Percentiles rank a stretch among this genome's conserved stretches.
phyloP scores from a whole-genome alignment of 2,888 invertebrate genomes.

The Thera obeliscata region DNA sequence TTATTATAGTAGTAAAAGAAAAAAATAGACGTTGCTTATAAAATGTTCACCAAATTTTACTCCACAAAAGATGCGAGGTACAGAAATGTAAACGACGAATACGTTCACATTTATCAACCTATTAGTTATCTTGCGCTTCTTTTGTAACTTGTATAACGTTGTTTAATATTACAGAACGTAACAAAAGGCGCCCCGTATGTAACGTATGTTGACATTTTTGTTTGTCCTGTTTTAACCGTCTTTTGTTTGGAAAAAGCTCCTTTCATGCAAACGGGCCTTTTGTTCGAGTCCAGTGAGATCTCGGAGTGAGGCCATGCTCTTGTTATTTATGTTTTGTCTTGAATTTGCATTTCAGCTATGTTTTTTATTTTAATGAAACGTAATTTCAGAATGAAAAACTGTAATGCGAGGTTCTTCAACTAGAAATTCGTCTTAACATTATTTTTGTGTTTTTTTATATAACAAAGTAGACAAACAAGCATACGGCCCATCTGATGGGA shows the following conservation, averaged over 20 bases:
- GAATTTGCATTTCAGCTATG: conserved; percentile 7
- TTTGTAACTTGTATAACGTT: conserved; percentile 34
- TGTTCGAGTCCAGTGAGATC: conserved; percentile 44
- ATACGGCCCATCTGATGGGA: too few species aligned
- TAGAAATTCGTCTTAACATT: background rate
- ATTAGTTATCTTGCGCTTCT: conserved; percentile 33
- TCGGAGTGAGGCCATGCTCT: conserved; percentile 11
- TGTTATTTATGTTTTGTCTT: conserved; percentile 20
- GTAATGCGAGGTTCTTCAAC: background rate
- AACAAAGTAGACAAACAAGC: too few species aligned
- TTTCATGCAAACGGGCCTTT: conserved; percentile 61
- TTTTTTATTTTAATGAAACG: background rate
- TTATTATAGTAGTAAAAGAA: too few species aligned
- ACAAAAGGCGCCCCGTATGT: conserved; percentile 49
- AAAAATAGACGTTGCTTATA: too few species aligned
- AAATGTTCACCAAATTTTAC: too few species aligned
- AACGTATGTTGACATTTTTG: conserved; percentile 73
- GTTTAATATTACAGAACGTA: conserved; percentile 40
- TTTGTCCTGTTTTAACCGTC: conserved; percentile 66
- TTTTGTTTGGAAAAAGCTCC: conserved; percentile 68
- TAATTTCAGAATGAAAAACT: background rate
- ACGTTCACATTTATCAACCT: conserved; percentile 18
- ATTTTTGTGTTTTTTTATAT: background rate
- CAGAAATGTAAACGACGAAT: conserved; percentile 6
- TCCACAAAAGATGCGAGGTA: background rate